A percentile compares a stretch with the other conserved stretches of the same genome.
These are phyloP conservation scores for Dromococcyx pavoninus DNA, from an alignment of 2,797 vertebrate species.

Conservation along the genomic window DNA sequence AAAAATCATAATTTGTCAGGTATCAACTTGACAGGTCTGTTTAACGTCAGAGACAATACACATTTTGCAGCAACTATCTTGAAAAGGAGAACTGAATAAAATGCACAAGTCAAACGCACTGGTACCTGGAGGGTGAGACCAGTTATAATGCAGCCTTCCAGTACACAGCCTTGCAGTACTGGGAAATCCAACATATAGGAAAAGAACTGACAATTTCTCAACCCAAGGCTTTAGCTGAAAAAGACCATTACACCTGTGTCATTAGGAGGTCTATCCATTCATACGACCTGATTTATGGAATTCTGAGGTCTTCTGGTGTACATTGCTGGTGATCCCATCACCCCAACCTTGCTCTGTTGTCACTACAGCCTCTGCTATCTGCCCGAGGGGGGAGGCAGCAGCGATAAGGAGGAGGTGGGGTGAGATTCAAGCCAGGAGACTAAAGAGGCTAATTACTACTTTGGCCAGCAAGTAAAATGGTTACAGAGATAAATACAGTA, in stretches of 20 bases:
- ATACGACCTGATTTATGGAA: neutral
- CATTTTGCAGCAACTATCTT: neutral
- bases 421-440: neutral
- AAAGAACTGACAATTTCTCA: neutral
- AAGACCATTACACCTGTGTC: neutral
- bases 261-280: neutral
- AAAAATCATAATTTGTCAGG: neutral
- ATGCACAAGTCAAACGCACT: fast-evolving
- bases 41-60: neutral
- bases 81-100: neutral
- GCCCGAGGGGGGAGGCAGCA: neutral
- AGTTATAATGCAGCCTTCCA: neutral
- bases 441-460: neutral
- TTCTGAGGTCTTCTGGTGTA: neutral
- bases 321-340: neutral
- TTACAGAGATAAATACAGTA: neutral
- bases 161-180: fast-evolving
- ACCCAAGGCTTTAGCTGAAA: neutral
- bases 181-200: fast-evolving
- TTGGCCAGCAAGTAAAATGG: neutral
- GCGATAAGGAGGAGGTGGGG: neutral
- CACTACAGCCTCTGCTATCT: neutral
- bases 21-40: neutral
- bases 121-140: neutral
- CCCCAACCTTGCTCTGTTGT: fast-evolving